Percentiles rank a stretch among this genome's conserved stretches.
phyloP scores from a whole-genome alignment of 2,113 vertebrate genomes.

The Parus major region DNA sequence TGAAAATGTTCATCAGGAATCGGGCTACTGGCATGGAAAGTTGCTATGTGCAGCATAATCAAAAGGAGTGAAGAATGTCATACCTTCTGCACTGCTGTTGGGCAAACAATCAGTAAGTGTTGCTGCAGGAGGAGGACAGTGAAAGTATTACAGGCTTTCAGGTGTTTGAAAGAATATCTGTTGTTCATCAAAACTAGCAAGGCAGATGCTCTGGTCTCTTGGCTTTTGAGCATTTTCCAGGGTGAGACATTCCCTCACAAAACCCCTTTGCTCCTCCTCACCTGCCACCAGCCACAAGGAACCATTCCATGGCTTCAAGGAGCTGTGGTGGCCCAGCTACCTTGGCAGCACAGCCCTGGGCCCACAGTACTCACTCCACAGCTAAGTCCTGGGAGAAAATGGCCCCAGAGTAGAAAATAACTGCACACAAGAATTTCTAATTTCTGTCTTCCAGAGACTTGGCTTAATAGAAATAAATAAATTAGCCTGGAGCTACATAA shows the following conservation, averaged over 20 bases:
- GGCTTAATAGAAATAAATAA: slow-evolving; percentile 58
- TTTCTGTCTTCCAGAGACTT: background rate
- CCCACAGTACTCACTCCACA: background rate
- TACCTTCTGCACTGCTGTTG: background rate
- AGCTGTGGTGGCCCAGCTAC: background rate
- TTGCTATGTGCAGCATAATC: background rate
- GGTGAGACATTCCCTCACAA: background rate
- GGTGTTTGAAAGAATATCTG: background rate
- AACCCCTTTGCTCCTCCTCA: background rate
- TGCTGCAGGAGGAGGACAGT: background rate
- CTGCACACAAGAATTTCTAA: background rate
- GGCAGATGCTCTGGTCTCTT: background rate
- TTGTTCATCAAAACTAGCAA: background rate
- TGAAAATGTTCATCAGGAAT: background rate
- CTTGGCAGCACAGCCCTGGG: background rate
- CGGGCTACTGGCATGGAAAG: background rate
- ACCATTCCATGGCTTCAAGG: background rate
- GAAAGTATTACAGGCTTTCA: background rate
- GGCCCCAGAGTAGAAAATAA: background rate
- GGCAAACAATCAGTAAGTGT: background rate
- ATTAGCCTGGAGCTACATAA: slow-evolving; percentile 45
- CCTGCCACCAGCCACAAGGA: background rate
- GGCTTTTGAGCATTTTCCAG: background rate
- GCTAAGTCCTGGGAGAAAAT: background rate
- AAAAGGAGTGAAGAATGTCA: background rate